Evolutionary conservation across 1,140 invertebrate species (phyloP).

Genomic region (Palaemon carinicauda): DNA sequence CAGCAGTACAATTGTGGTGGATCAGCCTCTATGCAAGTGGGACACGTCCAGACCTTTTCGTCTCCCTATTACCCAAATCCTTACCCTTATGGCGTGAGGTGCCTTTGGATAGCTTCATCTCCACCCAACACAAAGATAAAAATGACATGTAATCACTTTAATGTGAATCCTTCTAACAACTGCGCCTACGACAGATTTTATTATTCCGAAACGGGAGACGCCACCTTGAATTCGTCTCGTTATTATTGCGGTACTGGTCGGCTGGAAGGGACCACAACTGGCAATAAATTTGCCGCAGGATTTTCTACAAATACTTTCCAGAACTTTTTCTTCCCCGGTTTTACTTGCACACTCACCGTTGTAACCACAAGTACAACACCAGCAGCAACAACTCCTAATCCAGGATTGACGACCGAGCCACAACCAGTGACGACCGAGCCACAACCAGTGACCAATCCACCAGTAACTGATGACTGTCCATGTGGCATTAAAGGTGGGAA

Average conservation of each 20-base stretch:
- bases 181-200: neutral
- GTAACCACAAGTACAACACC: neutral
- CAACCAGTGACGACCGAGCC: neutral
- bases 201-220: neutral
- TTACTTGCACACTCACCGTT: neutral
- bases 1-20: neutral
- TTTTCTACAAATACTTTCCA: neutral
- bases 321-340: neutral
- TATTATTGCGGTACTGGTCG: neutral
- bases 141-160: neutral
- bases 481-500: slow-evolving; percentile 28
- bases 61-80: slow-evolving; percentile 7
- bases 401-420: neutral
- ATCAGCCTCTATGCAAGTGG: neutral
- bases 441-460: neutral
- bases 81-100: neutral
- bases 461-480: neutral
- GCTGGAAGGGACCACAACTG: neutral
- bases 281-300: neutral
- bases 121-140: neutral
- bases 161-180: neutral
- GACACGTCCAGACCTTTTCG: neutral
- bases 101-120: neutral
- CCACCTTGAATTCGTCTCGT: neutral
- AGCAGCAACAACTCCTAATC: neutral